phyloP scores from a whole-genome alignment of 2,797 vertebrate species.

The Enoplosus armatus region DNA sequence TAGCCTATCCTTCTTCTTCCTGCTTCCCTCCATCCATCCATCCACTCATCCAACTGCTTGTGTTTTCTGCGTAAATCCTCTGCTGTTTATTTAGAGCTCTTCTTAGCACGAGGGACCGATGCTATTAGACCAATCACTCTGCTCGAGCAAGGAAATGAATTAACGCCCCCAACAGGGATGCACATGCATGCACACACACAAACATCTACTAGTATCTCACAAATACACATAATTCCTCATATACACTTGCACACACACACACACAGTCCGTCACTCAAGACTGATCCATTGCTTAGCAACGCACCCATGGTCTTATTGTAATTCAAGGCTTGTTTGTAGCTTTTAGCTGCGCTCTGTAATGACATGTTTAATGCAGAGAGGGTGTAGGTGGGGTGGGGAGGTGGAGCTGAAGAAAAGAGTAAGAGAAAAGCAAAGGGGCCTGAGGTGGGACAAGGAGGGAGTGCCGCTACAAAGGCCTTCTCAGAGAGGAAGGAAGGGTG shows the following conservation, averaged over 20 bases:
- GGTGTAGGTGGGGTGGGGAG: conserved; percentile 63
- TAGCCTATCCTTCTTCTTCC: conserved; percentile 19
- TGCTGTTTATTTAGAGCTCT: conserved; percentile 59
- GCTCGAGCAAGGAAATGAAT: conserved; percentile 57
- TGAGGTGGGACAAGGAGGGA: conserved; percentile 67
- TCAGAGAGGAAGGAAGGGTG: conserved; percentile 44
- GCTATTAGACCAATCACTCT: conserved; percentile 68
- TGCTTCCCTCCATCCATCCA: conserved; percentile 25
- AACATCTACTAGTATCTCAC: conserved; percentile 40
- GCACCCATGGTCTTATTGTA: conserved; percentile 87
- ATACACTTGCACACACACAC: conserved; percentile 4
- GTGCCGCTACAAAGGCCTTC: conserved; percentile 50
- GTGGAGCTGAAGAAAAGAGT: conserved; percentile 47
- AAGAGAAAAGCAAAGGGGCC: conserved; percentile 52
- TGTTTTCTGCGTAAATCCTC: conserved; percentile 46
- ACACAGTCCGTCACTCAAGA: conserved; percentile 73
- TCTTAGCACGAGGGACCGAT: conserved; percentile 23
- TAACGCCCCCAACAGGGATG: conserved; percentile 23
- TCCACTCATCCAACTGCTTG: conserved; percentile 30
- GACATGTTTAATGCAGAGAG: conserved; percentile 88
- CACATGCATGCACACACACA: conserved; percentile 49
- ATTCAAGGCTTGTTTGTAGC: conserved; percentile 91
- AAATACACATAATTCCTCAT: conserved; percentile 35
- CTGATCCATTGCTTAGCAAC: conserved; percentile 91
- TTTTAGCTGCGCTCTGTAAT: conserved; percentile 90